Conservation (phyloP, 2,888 invertebrate species). For the Epistrophe grossulariae region DNA sequence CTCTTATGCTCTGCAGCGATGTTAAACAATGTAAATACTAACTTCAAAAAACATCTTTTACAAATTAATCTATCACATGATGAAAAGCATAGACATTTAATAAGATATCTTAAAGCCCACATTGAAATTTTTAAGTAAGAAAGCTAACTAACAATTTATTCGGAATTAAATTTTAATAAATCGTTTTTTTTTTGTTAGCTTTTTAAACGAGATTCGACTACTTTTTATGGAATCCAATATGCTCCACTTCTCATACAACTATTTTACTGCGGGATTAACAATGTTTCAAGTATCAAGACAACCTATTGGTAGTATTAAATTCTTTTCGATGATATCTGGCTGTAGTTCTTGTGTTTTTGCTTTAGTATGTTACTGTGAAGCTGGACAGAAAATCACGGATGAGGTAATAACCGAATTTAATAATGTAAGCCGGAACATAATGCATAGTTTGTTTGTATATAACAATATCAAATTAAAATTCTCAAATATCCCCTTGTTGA, state of each 20-base stretch:
- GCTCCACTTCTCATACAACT: constrained; percentile 49
- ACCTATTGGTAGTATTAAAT: constrained; percentile 40
- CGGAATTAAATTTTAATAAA: not conserved
- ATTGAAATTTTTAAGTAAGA: constrained; percentile 47
- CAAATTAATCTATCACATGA: not conserved
- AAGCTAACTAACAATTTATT: not conserved
- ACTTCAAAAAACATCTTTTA: constrained; percentile 10
- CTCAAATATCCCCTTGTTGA: too few species aligned
- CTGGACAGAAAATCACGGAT: constrained; percentile 50
- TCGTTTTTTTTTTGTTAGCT: not conserved
- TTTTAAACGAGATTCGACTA: constrained; percentile 38
- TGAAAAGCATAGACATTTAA: constrained; percentile 12
- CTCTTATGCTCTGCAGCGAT: constrained; percentile 42
- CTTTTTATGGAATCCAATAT: constrained; percentile 45
- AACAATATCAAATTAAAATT: too few species aligned
- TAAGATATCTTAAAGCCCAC: constrained; percentile 31
- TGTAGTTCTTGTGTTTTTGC: constrained; percentile 45
- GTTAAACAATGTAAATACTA: constrained; percentile 38
- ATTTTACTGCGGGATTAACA: constrained; percentile 51
- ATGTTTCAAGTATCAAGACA: constrained; percentile 54
- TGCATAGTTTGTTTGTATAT: too few species aligned
- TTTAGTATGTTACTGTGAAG: constrained; percentile 50
- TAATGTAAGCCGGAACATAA: not conserved
- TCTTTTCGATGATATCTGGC: constrained; percentile 57
- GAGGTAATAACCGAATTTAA: constrained; percentile 20